These are phyloP conservation scores for Achroia grisella DNA, from an alignment of 1,140 invertebrate species.

Conservation along the genomic window DNA sequence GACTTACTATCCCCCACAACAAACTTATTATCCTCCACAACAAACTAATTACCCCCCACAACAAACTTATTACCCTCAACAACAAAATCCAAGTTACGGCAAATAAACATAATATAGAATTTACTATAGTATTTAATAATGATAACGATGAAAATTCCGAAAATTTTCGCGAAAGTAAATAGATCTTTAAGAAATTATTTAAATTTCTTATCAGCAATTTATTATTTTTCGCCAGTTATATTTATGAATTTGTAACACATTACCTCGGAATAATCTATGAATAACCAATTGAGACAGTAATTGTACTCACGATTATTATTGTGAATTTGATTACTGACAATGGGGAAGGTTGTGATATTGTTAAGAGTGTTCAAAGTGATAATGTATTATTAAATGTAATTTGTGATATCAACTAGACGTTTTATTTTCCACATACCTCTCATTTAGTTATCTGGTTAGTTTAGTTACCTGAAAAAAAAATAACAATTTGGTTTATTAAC, in stretches of 20 bases:
- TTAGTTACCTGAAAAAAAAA: not conserved
- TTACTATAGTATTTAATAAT: too few species aligned
- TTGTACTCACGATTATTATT: slow-evolving; percentile 43
- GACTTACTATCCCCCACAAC: slow-evolving; percentile 8
- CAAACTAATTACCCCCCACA: slow-evolving; percentile 25
- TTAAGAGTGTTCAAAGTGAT: slow-evolving; percentile 31
- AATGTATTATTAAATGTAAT: slow-evolving; percentile 36
- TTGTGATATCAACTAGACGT: slow-evolving; percentile 4
- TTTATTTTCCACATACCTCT: not conserved
- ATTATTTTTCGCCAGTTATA: too few species aligned
- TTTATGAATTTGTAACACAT: too few species aligned
- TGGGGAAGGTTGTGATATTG: slow-evolving; percentile 34
- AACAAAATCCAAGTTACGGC: slow-evolving; percentile 22
- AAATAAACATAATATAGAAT: slow-evolving; percentile 5
- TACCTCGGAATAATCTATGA: too few species aligned
- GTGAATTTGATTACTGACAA: slow-evolving; percentile 52
- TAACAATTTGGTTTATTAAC: too few species aligned
- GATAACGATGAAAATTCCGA: too few species aligned
- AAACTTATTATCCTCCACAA: slow-evolving; percentile 12
- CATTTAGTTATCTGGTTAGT: too few species aligned
- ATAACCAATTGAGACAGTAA: not conserved
- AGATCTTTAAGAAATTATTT: too few species aligned
- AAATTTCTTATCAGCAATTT: too few species aligned
- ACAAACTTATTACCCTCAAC: slow-evolving; percentile 2
- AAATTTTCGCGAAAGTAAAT: too few species aligned